Evolutionary conservation across 2,888 invertebrate genomes (phyloP).

Genomic region (Notodonta dromedarius): DNA sequence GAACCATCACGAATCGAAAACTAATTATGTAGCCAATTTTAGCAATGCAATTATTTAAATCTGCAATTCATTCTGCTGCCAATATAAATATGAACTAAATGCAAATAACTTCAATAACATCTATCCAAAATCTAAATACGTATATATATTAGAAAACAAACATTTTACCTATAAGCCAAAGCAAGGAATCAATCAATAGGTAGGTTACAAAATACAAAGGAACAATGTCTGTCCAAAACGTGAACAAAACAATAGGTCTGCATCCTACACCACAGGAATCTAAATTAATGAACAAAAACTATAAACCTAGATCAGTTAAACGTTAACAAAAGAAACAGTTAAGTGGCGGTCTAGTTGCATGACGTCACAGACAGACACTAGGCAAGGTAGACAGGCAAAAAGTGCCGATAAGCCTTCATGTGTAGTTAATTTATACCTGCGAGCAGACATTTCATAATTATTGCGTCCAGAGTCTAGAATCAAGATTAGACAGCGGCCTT

Average conservation of each 20-base stretch:
- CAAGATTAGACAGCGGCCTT: conserved; percentile 30
- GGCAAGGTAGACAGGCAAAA: conserved; percentile 52
- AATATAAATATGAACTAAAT: not conserved
- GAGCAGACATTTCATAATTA: not conserved
- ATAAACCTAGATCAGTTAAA: conserved; percentile 27
- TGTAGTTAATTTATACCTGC: conserved; percentile 2
- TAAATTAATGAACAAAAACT: conserved; percentile 8
- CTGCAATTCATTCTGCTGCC: not conserved
- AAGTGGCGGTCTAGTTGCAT: conserved; percentile 39
- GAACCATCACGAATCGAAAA: not conserved
- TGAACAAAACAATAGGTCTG: conserved; percentile 8
- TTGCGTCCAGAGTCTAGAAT: conserved; percentile 13
- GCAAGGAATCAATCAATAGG: not conserved
- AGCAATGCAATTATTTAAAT: conserved; percentile 3
- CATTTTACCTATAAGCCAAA: not conserved
- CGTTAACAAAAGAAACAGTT: conserved; percentile 44
- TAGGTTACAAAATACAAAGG: not conserved
- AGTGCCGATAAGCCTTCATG: conserved; percentile 29
- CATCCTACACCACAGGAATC: conserved; percentile 7
- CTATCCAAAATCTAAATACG: not conserved
- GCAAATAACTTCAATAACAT: not conserved
- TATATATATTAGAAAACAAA: not conserved
- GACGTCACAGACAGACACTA: conserved; percentile 47
- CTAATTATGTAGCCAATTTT: not conserved
- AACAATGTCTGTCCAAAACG: conserved; percentile 3